A percentile compares a stretch with the other conserved stretches of the same genome.
Evolutionary conservation across 2,113 vertebrate genomes (phyloP).

Genomic region (Rhinogobius similis): DNA sequence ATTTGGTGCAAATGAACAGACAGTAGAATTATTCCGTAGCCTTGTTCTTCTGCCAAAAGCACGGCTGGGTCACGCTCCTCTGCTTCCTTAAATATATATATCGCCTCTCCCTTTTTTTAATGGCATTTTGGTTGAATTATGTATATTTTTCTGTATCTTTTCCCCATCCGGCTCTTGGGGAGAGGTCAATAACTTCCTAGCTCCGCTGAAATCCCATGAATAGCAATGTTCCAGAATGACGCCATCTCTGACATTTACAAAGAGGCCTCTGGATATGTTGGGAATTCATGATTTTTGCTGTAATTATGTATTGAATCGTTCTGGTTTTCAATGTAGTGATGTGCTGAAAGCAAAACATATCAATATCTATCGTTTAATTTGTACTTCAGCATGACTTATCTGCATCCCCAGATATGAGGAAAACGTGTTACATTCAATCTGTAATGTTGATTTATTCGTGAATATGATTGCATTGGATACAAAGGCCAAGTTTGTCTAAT

Average conservation of each 20-base stretch:
- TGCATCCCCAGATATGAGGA: too few relatives aligned
- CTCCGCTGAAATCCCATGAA: conserved; percentile 76
- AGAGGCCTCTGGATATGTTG: conserved; percentile 8
- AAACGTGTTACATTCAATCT: too few relatives aligned
- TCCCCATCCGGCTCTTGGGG: conserved; percentile 47
- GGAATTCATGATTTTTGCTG: not conserved
- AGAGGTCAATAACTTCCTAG: conserved; percentile 46
- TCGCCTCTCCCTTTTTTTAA: conserved; percentile 42
- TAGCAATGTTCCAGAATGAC: conserved; percentile 65
- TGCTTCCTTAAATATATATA: conserved; percentile 42
- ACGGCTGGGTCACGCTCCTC: conserved; percentile 37
- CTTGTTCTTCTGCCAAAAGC: conserved; percentile 20
- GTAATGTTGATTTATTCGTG: too few relatives aligned
- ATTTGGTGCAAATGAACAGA: conserved; percentile 32
- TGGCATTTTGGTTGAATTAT: conserved; percentile 47
- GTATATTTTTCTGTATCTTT: conserved; percentile 10
- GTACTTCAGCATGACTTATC: too few relatives aligned
- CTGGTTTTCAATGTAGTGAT: not conserved
- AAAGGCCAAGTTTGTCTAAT: too few relatives aligned
- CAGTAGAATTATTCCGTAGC: conserved; percentile 32
- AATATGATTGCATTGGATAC: too few relatives aligned
- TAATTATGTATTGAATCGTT: not conserved
- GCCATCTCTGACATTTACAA: conserved; percentile 51
- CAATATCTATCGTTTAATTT: too few relatives aligned
- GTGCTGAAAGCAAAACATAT: too few relatives aligned